Evolutionary conservation across 1,140 invertebrate species (phyloP).

Genomic region (Meloidogyne floridensis): DNA sequence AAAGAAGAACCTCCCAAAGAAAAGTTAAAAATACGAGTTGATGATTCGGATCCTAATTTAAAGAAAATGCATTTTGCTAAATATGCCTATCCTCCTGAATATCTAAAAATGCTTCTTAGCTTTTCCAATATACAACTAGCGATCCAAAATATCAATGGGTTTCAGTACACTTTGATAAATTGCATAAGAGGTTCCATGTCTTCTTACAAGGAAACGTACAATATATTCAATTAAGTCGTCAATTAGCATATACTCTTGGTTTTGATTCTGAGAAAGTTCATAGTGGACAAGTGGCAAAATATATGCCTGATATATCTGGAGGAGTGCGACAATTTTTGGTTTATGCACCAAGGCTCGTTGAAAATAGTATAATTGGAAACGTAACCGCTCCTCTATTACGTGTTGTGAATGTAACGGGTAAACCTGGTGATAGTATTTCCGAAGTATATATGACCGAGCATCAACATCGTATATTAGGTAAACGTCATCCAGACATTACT

Average conservation of each 20-base stretch:
- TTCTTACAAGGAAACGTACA: no score
- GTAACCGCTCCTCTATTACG: conserved; percentile 7
- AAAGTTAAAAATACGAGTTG: no score
- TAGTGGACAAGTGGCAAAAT: background rate
- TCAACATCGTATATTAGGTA: background rate
- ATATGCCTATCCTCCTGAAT: no score
- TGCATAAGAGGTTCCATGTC: no score
- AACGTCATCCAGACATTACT: background rate
- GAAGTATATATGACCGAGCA: conserved; percentile 6
- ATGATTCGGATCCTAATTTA: no score
- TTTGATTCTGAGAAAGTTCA: background rate
- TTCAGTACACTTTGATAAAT: no score
- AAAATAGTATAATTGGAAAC: background rate
- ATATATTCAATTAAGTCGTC: no score
- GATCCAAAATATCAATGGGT: no score
- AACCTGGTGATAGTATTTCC: background rate
- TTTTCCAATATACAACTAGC: no score
- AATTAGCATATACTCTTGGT: background rate
- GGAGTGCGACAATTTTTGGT: conserved; percentile 3
- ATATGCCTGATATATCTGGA: conserved; percentile 20
- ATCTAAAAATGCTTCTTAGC: no score
- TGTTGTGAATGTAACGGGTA: conserved; percentile 14
- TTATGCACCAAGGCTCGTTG: conserved; percentile 17
- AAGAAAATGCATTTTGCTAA: no score
- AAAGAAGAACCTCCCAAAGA: no score